A percentile compares a stretch with the other conserved stretches of the same genome.
These are phyloP conservation scores for Lucilia cuprina DNA, from an alignment of 1,140 invertebrate genomes.

Conservation along the genomic window DNA sequence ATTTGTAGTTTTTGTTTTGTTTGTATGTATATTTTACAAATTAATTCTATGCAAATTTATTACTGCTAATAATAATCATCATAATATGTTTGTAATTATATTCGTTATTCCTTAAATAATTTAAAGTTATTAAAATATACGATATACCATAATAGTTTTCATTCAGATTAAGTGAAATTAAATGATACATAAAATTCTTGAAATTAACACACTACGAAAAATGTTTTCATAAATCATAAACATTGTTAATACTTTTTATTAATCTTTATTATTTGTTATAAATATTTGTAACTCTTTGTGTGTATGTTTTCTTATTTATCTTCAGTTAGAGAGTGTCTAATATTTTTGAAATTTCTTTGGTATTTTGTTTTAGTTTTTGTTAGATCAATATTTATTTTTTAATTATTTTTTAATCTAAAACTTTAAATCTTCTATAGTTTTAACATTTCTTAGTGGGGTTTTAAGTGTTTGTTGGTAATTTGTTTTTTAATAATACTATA, in stretches of 20 bases:
- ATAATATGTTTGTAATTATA: background rate
- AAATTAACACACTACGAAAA: background rate
- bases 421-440: background rate
- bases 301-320: too few relatives aligned
- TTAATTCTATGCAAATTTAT: background rate
- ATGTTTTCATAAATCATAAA: background rate
- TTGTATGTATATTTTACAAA: slow-evolving; percentile 2
- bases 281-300: background rate
- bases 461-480: background rate
- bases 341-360: background rate
- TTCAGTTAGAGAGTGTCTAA: too few relatives aligned
- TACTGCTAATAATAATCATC: background rate
- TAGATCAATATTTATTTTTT: background rate
- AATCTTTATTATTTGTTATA: background rate
- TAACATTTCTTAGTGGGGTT: background rate
- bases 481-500: background rate
- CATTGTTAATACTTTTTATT: background rate
- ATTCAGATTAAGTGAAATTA: background rate
- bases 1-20: background rate
- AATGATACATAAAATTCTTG: background rate
- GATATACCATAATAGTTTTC: background rate
- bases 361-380: background rate
- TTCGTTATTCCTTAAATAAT: background rate
- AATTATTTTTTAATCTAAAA: background rate
- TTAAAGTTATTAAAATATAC: background rate